Evolutionary conservation across 2,888 invertebrate genomes (phyloP).

Genomic region (Agonopterix alstromeriana): DNA sequence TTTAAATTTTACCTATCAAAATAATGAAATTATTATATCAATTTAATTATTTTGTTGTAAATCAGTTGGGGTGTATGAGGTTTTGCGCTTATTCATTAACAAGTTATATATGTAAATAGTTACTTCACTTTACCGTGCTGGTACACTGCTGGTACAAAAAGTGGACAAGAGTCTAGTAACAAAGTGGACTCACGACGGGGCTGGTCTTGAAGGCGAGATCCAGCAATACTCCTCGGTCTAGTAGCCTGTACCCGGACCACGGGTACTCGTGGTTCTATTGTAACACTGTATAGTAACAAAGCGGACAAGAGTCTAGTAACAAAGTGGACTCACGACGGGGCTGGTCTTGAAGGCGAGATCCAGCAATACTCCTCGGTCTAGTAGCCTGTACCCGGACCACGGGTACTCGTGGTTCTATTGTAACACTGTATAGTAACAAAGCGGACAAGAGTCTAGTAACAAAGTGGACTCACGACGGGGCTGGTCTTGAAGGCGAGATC

Average conservation of each 20-base stretch:
- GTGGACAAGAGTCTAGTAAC: no score
- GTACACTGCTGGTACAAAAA: no score
- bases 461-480: slow-evolving; percentile 18
- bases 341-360: slow-evolving; percentile 85
- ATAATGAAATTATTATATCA: no score
- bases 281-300: slow-evolving; percentile 61
- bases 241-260: slow-evolving; percentile 88
- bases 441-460: no score
- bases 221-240: slow-evolving; percentile 85
- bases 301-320: no score
- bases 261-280: slow-evolving; percentile 87
- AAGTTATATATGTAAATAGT: no score
- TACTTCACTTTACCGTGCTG: no score
- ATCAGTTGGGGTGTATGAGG: no score
- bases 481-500: slow-evolving; percentile 85
- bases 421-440: slow-evolving; percentile 61
- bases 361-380: slow-evolving; percentile 85
- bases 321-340: slow-evolving; percentile 18
- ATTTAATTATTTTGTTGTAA: no score
- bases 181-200: no score
- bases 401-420: slow-evolving; percentile 87
- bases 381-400: slow-evolving; percentile 88
- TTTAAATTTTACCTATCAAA: no score
- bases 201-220: slow-evolving; percentile 83
- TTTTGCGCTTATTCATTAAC: no score